A percentile compares a stretch with the other conserved stretches of the same genome.
phyloP scores from a whole-genome alignment of 2,797 vertebrate species.

The Enteromius paludinosus region DNA sequence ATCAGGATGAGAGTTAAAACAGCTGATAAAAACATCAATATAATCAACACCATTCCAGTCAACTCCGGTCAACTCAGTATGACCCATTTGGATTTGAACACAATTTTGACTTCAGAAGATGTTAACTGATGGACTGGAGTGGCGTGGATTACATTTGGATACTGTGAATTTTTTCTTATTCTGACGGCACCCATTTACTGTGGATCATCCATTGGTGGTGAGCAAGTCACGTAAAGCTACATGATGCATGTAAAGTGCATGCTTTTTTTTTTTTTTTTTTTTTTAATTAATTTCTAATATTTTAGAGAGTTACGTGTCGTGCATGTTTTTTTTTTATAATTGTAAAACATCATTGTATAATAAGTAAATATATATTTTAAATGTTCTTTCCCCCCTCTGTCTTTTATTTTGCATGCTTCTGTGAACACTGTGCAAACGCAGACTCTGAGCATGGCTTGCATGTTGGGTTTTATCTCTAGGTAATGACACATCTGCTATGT shows the following conservation, averaged over 20 bases:
- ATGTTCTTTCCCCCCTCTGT: neutral
- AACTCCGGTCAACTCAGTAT: too few relatives aligned
- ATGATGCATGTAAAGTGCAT: neutral
- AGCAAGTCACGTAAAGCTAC: neutral
- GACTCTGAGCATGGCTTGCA: constrained; percentile 81
- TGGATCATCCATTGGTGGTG: neutral
- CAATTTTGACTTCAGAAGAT: neutral
- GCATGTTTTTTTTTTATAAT: neutral
- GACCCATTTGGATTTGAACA: too few relatives aligned
- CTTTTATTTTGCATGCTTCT: constrained; percentile 27
- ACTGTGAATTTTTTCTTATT: neutral
- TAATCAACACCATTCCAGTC: too few relatives aligned
- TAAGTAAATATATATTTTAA: neutral
- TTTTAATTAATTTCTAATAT: neutral
- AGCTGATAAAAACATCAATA: neutral
- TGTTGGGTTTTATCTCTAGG: constrained; percentile 83
- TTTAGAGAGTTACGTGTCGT: neutral
- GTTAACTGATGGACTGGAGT: neutral
- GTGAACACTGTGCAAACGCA: constrained; percentile 34
- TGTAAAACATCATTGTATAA: neutral
- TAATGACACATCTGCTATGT: constrained; percentile 53
- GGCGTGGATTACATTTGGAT: neutral
- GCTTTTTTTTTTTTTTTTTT: too few relatives aligned
- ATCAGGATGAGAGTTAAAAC: neutral
- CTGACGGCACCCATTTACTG: neutral